A percentile compares a stretch with the other conserved stretches of the same genome.
Conservation (phyloP, 2,797 vertebrate genomes). For the Anguilla megastoma region DNA sequence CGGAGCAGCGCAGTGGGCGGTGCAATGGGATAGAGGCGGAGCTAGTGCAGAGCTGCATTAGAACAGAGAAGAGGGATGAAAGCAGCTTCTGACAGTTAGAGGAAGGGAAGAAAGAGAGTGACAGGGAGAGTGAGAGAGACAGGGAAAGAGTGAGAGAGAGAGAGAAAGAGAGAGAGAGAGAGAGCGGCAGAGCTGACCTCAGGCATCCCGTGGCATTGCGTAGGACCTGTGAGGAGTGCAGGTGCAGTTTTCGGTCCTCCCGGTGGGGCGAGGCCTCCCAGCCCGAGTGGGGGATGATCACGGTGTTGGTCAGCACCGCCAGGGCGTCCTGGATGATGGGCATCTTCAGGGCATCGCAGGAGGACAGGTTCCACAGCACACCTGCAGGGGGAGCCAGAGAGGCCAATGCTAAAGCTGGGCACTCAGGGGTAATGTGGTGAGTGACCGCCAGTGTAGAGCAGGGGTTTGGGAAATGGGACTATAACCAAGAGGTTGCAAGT, state of each 20-base stretch:
- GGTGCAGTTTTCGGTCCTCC: constrained; percentile 92
- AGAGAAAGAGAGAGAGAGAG: constrained; percentile 30
- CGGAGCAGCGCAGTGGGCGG: not conserved
- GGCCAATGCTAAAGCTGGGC: not conserved
- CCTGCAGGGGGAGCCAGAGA: constrained; percentile 61
- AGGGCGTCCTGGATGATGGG: constrained; percentile 98
- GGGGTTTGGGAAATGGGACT: not conserved
- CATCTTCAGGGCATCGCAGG: constrained; percentile 98
- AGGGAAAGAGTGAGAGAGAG: not conserved
- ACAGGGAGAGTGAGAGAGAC: not conserved
- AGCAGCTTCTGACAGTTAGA: not conserved
- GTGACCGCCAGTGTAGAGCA: not conserved
- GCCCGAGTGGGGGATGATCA: constrained; percentile 97
- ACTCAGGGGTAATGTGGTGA: not conserved
- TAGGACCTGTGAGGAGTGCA: constrained; percentile 97
- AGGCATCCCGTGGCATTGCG: constrained; percentile 98
- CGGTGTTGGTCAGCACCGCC: constrained; percentile 93
- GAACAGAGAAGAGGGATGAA: not conserved
- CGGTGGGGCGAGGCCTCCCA: constrained; percentile 94
- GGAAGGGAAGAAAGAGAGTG: not conserved
- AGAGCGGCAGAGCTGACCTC: constrained; percentile 67
- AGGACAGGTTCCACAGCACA: constrained; percentile 96
- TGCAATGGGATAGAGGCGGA: not conserved
- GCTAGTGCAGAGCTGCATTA: not conserved
- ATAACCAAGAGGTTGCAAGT: not conserved